Evolutionary conservation across 2,113 vertebrate species (phyloP).

Genomic region (Kryptolebias marmoratus): DNA sequence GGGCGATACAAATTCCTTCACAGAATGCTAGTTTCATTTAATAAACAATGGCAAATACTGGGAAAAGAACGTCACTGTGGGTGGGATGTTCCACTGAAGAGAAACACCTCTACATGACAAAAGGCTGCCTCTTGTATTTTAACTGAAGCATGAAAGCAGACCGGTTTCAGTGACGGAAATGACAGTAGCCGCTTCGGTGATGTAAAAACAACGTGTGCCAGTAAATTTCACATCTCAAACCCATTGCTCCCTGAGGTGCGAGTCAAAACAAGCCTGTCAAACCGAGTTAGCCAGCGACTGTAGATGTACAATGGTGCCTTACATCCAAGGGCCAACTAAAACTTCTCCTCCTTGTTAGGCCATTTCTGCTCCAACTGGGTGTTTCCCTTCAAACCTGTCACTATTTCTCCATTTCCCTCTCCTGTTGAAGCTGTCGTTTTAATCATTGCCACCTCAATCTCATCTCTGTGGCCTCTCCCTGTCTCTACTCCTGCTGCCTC

Average conservation of each 20-base stretch:
- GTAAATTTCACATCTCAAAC: constrained; percentile 73
- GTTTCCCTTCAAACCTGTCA: constrained; percentile 33
- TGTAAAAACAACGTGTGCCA: constrained; percentile 66
- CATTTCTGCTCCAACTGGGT: constrained; percentile 36
- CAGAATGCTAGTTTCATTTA: no score
- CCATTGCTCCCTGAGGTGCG: constrained; percentile 69
- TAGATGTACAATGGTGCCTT: constrained; percentile 68
- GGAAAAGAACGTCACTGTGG: neutral
- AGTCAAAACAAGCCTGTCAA: constrained; percentile 70
- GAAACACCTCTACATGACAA: constrained; percentile 10
- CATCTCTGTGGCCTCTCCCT: constrained; percentile 2
- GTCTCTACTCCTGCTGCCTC: neutral
- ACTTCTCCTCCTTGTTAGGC: constrained; percentile 29
- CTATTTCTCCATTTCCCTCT: constrained; percentile 18
- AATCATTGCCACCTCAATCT: constrained; percentile 14
- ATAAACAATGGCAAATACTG: neutral
- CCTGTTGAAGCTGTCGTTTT: neutral
- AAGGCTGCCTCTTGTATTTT: constrained; percentile 26
- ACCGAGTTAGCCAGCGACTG: constrained; percentile 53
- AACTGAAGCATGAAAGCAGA: constrained; percentile 49
- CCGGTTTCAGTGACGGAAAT: constrained; percentile 20
- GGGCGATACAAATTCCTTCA: no score
- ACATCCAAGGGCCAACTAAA: constrained; percentile 53
- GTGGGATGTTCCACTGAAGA: constrained; percentile 8
- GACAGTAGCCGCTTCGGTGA: constrained; percentile 41